Base-by-base conservation (phyloP, 2,113 vertebrate species). In the Engystomops pustulosus region DNA sequence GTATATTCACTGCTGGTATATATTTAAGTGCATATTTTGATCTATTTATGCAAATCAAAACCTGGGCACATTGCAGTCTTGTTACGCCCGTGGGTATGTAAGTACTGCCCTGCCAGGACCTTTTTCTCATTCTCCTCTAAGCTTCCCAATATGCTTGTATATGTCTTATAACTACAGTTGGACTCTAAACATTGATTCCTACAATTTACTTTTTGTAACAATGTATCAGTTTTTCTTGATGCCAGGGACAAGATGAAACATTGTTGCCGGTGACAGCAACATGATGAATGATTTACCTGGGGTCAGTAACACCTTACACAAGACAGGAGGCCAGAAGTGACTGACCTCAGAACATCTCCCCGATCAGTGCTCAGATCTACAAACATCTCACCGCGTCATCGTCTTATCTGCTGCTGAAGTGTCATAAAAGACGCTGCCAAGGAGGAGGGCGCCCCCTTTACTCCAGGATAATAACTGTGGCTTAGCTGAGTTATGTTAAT, bases 261-360 rank as follows among this genome's bases (percentile, higher is more conserved):
- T 27, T 34, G 7, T 34, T 67, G 15, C 30, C 32, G 4, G 9
- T 41, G 60, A 30, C 23, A 5, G 6, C 17, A 25, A 27, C 12
- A 49, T 32, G 18, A 53, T 34, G 7, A 76, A 77, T 77, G 74
- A 77, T 77, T 77, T 23, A 58, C 49, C 32, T 5, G 49, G 17
- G 74, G 32, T 58, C 51, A 38, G 3, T 77, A 51, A 58, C 74
- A 36, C 32, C 34, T 36, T n/a, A 53, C 25, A 49, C 10, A 76
- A 34, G 45, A n/a, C 44, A 17, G 23, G 49, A 11, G 44, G 41
- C 15, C 45, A 18, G 71, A 51, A 18, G 71, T 75, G 14, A 75
- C 6, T 20, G 45, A 47, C 71, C 71, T 51, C 25, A 75, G 49
- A 10, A 51, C 6, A 11, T 4, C 27, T 75, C 25, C 11, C 3